Base-by-base conservation (phyloP, 2,888 invertebrate species). In the Synergus umbraculus region DNA sequence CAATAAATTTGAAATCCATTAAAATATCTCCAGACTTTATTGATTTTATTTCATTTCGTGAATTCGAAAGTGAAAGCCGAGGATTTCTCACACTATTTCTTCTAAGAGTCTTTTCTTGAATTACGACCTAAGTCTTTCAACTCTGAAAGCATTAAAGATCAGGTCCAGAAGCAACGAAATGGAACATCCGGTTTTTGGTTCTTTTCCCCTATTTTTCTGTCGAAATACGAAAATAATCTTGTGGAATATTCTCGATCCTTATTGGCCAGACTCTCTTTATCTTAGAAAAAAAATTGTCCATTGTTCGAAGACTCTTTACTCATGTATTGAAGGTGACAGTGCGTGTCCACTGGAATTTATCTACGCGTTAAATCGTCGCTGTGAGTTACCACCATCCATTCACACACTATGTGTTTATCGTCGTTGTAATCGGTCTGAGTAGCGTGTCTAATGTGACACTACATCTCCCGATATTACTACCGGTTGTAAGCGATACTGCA, bases 361-460 rank as follows among this genome's bases (percentile, higher is more conserved):
- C 46, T 67, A 46, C 67, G 46, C 18, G 67, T 67, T 67, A 67
- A 67, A 67, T 67, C 67, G 67, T 46, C 67, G 15, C 22, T 22
- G 67, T 67, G 67, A 67, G 22, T 67, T 67, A 46, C 22, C 46
- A 46, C 67, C 67, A 22, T 22, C 46, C 44, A 67, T 22, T 9
- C 15, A 46, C 46, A 67, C 43, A 67, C 22, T 46, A 46, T 67
- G 67, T 78, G 76, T 79, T 76, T 79, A 79, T 81, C 79, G 73
- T 64, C 15, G 76, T 79, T 81, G 78, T 69, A 69, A 81, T 81
- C 79, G 76, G 76, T 63, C 60, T 58, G 78, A 69, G 78, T 76
- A 44, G 79, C 69, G 79, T 78, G 65, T 63, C 79, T 81, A 81
- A 78, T 81, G 81, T 77, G 67, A 67, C 67, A 67, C 44, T 29